Base-by-base conservation (phyloP, 2,113 vertebrate genomes). In the Xerus inauris region DNA sequence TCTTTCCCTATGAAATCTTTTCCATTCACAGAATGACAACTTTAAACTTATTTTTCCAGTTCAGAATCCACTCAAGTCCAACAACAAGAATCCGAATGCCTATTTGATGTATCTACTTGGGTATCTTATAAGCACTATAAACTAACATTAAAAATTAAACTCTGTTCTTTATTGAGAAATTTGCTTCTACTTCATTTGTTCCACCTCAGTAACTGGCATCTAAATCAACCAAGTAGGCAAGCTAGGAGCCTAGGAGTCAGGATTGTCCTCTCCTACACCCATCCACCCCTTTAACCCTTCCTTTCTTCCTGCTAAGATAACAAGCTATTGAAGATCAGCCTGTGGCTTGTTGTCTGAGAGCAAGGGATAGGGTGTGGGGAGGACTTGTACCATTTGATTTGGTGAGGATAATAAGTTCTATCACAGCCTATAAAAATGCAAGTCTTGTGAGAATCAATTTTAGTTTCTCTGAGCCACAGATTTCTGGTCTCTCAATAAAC, bases 401-500 rank as follows among this genome's bases (percentile, higher is more conserved):
- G 17, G 19, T 10, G 20, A 93, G 45, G 32, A 28, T 9, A 4
- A 11, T 22, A 67, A 42, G 4, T 91, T 87, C n/a, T 40, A 30
- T 59, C n/a, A 24, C 20, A 45, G 42, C 79, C 73, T 86, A 5
- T 40, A 77, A 91, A 80, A 92, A 57, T 35, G 35, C 20, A 72
- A 94, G 9, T n/a, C 30, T 64, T 12, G 8, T 81, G 69, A 67
- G 51, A 86, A 24, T 59, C 30, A 87, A 11, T 81, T 86, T 87
- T 62, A 45, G 20, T 57, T 85, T 87, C 38, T 86, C 47, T 94
- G 83, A 97, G 91, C 57, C 67, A 86, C 38, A 38, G 28, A 57
- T 93, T 88, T 95, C 75, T 94, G 42, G 35, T 91, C 13, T 82
- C 22, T 73, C 77, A 94, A 59, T 75, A 89, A 89, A 80, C 40